phyloP scores from a whole-genome alignment of 2,888 invertebrate species.

The Xanthia togata region DNA sequence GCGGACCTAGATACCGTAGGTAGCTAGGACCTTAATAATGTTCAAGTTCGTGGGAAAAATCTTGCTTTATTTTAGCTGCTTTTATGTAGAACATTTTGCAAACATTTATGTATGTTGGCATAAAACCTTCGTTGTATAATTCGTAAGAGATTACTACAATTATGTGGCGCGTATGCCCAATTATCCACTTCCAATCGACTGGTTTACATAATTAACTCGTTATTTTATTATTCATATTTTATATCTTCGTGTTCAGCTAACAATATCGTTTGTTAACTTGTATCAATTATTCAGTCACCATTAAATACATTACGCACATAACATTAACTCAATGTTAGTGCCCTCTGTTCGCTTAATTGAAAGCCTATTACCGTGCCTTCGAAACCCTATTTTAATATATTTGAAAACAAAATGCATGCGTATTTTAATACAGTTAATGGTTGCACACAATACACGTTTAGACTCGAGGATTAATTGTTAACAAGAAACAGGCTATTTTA shows the following conservation, averaged over 20 bases:
- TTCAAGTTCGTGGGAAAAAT: slow-evolving; percentile 75
- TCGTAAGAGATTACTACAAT: slow-evolving; percentile 19
- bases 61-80: slow-evolving; percentile 44
- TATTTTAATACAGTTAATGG: slow-evolving; percentile 7
- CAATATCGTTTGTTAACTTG: slow-evolving; percentile 46
- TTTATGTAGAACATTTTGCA: slow-evolving; percentile 30
- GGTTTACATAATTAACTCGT: slow-evolving; percentile 33
- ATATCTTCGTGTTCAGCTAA: slow-evolving; percentile 48
- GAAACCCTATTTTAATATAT: slow-evolving; percentile 21
- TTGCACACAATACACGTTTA: background rate
- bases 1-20: slow-evolving; percentile 77
- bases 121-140: slow-evolving; percentile 13
- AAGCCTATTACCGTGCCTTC: slow-evolving; percentile 27
- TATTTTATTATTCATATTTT: slow-evolving; percentile 47
- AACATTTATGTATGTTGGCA: slow-evolving; percentile 7
- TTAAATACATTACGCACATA: slow-evolving; percentile 37
- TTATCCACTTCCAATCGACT: slow-evolving; percentile 25
- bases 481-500: slow-evolving; percentile 6
- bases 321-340: slow-evolving; percentile 45
- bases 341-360: slow-evolving; percentile 43
- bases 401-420: slow-evolving; percentile 13
- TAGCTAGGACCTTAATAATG: slow-evolving; percentile 74
- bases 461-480: background rate
- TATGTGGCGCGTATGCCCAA: slow-evolving; percentile 26
- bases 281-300: slow-evolving; percentile 43